Conservation (phyloP, 2,888 invertebrate genomes). For the Cremastinae sp. region DNA sequence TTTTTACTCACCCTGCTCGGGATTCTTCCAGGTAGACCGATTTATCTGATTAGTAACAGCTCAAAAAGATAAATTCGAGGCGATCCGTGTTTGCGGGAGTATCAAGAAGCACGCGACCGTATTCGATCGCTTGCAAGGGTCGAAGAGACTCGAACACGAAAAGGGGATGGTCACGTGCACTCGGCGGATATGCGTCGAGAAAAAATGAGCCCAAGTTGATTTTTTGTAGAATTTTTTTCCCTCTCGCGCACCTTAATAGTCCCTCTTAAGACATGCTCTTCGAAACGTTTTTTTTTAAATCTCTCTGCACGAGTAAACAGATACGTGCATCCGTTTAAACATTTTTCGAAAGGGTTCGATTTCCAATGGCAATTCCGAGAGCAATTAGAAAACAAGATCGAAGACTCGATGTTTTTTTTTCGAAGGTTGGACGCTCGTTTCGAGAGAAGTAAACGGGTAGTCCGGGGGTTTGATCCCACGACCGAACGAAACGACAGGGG, state of each 20-base stretch:
- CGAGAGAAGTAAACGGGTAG: constrained; percentile 63
- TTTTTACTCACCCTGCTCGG: no score
- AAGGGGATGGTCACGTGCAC: constrained; percentile 54
- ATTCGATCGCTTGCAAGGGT: constrained; percentile 37
- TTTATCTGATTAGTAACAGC: no score
- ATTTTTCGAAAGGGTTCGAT: constrained; percentile 37
- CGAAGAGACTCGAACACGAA: constrained; percentile 32
- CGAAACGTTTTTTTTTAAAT: constrained; percentile 6
- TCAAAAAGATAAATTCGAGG: constrained; percentile 3
- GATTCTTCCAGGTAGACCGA: no score
- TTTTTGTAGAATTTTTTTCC: not conserved
- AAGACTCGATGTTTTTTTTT: constrained; percentile 43
- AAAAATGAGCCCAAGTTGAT: constrained; percentile 26
- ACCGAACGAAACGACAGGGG: constrained; percentile 59
- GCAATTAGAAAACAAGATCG: constrained; percentile 73
- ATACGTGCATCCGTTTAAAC: constrained; percentile 38
- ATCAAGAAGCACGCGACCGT: constrained; percentile 41
- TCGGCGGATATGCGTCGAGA: constrained; percentile 31
- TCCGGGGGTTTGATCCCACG: constrained; percentile 66
- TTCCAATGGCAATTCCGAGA: constrained; percentile 66
- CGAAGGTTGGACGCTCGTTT: constrained; percentile 61
- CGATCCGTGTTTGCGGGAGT: constrained; percentile 3
- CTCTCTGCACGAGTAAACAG: constrained; percentile 16
- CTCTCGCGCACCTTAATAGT: no score
- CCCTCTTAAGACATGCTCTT: no score